Conservation (phyloP, 2,797 vertebrate species). For the Kryptopterus vitreolus region DNA sequence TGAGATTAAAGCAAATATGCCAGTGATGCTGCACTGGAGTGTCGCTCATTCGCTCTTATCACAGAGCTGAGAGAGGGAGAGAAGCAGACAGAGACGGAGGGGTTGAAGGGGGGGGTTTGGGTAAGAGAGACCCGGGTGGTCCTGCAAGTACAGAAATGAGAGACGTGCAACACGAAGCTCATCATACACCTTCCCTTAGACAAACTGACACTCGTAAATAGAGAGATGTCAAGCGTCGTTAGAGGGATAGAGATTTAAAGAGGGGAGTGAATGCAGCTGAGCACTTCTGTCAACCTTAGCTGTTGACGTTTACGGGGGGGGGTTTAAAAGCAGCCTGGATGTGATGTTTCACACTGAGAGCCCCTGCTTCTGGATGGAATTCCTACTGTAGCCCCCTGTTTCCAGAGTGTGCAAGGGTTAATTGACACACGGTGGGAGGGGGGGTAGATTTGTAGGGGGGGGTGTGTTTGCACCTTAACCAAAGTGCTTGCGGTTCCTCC, state of each 20-base stretch:
- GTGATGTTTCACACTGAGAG: slow-evolving; percentile 66
- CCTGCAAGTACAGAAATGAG: slow-evolving; percentile 33
- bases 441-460: slow-evolving; percentile 72
- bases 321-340: slow-evolving; percentile 55
- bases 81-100: slow-evolving; percentile 50
- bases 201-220: slow-evolving; percentile 49
- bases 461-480: slow-evolving; percentile 74
- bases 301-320: slow-evolving; percentile 60
- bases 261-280: slow-evolving; percentile 39
- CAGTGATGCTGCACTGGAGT: slow-evolving; percentile 60
- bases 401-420: slow-evolving; percentile 70
- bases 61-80: slow-evolving; percentile 56
- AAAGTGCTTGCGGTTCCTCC: slow-evolving; percentile 57
- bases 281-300: slow-evolving; percentile 60
- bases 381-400: slow-evolving; percentile 65
- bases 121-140: slow-evolving; percentile 47
- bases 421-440: slow-evolving; percentile 73
- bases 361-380: slow-evolving; percentile 61
- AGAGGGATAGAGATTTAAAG: slow-evolving; percentile 33
- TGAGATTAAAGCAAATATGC: slow-evolving; percentile 67
- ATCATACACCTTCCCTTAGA: slow-evolving; percentile 46
- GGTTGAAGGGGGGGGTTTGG: no score
- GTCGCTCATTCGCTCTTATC: slow-evolving; percentile 65
- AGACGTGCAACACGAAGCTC: slow-evolving; percentile 27
- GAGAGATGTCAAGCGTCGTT: slow-evolving; percentile 39